Evolutionary conservation across 2,797 vertebrate species (phyloP).

Genomic region (Cottoperca gobio): DNA sequence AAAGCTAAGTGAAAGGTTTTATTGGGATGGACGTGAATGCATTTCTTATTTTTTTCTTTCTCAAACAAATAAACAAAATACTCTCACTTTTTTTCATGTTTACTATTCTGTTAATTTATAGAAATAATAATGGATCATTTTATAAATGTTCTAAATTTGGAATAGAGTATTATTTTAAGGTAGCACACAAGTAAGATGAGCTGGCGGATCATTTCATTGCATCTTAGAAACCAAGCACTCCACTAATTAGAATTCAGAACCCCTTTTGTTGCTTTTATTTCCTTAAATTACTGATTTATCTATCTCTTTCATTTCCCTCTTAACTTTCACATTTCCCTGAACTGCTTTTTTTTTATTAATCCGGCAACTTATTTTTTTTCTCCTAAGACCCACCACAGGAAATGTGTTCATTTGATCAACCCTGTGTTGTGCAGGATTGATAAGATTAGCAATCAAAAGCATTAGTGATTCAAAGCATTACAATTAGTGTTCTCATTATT

Average conservation of each 20-base stretch:
- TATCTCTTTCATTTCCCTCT: conserved; percentile 34
- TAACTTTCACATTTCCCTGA: conserved; percentile 48
- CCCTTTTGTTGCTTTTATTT: conserved; percentile 43
- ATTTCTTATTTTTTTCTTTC: background rate
- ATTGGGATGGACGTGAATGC: conserved; percentile 21
- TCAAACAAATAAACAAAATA: conserved; percentile 18
- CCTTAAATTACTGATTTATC: conserved; percentile 15
- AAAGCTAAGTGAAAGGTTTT: conserved; percentile 50
- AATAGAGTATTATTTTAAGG: background rate
- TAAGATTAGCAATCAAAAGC: conserved; percentile 81
- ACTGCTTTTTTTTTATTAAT: conserved; percentile 49
- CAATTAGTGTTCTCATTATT: conserved; percentile 74
- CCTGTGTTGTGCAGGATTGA: conserved; percentile 77
- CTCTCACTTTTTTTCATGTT: conserved; percentile 19
- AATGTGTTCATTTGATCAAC: conserved; percentile 79
- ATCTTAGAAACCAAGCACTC: conserved; percentile 30
- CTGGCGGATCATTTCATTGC: conserved; percentile 14
- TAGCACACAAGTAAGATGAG: conserved; percentile 9
- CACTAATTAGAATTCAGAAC: conserved; percentile 14
- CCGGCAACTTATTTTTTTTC: conserved; percentile 28
- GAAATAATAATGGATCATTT: background rate
- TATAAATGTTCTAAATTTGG: background rate
- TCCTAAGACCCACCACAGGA: conserved; percentile 69
- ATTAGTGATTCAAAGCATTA: conserved; percentile 70
- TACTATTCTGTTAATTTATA: conserved; percentile 40